Conservation (phyloP, 2,888 invertebrate species). For the Scelioninae gen. 1 region DNA sequence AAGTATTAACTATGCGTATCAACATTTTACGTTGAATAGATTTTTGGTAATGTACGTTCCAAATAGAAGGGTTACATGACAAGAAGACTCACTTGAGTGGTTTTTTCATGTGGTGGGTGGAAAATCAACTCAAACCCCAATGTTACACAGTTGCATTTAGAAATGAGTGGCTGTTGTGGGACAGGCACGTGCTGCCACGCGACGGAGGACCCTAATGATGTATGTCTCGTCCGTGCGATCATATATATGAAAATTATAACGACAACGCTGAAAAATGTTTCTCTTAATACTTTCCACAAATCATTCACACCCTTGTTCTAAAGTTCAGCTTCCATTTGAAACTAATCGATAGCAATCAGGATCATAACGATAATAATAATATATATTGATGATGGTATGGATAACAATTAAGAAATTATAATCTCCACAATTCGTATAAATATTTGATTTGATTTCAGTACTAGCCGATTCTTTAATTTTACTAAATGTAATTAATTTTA, state of each 20-base stretch:
- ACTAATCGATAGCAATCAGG: no score
- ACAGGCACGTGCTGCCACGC: constrained; percentile 81
- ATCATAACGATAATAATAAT: no score
- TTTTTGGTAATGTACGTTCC: constrained; percentile 78
- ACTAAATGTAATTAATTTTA: no score
- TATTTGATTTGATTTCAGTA: no score
- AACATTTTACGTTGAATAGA: constrained; percentile 75
- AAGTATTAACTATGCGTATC: constrained; percentile 21
- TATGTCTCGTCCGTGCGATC: constrained; percentile 77
- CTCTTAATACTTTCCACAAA: no score
- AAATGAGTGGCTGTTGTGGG: constrained; percentile 67
- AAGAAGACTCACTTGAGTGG: constrained; percentile 80
- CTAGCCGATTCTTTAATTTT: no score
- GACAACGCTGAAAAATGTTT: constrained; percentile 74
- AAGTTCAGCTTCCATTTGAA: no score
- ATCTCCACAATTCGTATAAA: no score
- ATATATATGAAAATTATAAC: constrained; percentile 76
- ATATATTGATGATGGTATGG: no score
- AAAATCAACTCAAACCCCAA: constrained; percentile 72
- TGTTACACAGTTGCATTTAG: constrained; percentile 65
- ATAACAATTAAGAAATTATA: no score
- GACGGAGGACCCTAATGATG: constrained; percentile 80
- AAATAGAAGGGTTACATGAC: constrained; percentile 79
- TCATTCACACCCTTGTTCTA: no score
- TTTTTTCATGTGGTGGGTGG: constrained; percentile 80